Conservation (phyloP, 1,140 invertebrate species). For the Steinernema feltiae region DNA sequence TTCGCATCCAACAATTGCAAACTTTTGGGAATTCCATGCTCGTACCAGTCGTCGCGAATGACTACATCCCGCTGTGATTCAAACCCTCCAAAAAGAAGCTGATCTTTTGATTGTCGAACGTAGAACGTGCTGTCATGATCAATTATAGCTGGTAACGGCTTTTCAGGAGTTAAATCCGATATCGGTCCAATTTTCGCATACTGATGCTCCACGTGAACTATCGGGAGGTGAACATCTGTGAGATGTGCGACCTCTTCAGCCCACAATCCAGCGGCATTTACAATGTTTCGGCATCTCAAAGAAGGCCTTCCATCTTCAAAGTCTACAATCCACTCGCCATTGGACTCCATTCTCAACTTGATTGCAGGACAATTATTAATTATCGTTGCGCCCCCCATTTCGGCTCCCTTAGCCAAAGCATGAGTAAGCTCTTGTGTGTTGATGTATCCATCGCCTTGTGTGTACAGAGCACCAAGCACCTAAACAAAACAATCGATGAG, state of each 20-base stretch:
- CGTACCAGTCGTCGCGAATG: conserved; percentile 59
- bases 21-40: conserved; percentile 58
- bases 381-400: conserved; percentile 28
- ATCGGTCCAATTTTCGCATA: conserved; percentile 27
- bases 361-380: conserved; percentile 29
- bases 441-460: conserved; percentile 26
- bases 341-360: conserved; percentile 6
- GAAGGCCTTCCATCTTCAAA: conserved; percentile 30
- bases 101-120: conserved; percentile 53
- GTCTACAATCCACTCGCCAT: conserved; percentile 28
- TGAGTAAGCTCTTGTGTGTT: not conserved
- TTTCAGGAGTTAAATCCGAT: conserved; percentile 28
- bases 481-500: conserved; percentile 7
- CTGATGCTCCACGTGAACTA: conserved; percentile 32
- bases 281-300: conserved; percentile 18
- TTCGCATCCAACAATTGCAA: conserved; percentile 6
- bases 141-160: conserved; percentile 59
- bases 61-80: conserved; percentile 58
- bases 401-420: conserved; percentile 22
- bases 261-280: conserved; percentile 14
- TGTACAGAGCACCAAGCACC: conserved; percentile 34
- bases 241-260: conserved; percentile 34
- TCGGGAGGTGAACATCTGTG: conserved; percentile 26
- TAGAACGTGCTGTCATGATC: conserved; percentile 62
- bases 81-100: conserved; percentile 61